A percentile compares a stretch with the other conserved stretches of the same genome.
Evolutionary conservation across 2,888 invertebrate genomes (phyloP).

Genomic region (Gari tellinella): DNA sequence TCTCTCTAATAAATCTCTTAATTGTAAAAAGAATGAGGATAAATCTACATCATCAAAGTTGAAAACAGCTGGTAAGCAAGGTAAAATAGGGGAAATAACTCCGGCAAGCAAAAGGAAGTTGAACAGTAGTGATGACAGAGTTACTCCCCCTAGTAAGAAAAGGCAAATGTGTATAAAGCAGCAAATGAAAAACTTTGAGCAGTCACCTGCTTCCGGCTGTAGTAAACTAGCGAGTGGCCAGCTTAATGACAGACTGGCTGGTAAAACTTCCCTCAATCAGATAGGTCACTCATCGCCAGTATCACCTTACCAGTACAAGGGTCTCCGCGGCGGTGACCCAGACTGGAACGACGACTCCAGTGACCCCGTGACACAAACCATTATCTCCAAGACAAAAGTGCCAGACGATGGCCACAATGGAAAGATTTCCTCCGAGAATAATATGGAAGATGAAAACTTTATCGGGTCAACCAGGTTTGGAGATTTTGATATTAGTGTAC

Average conservation of each 20-base stretch:
- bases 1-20: not conserved
- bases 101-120: conserved; percentile 44
- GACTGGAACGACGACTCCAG: not conserved
- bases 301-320: conserved; percentile 41
- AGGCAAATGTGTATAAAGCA: conserved; percentile 9
- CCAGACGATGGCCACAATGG: too few relatives aligned
- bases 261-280: not conserved
- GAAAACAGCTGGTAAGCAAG: not conserved
- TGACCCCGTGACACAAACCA: too few relatives aligned
- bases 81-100: conserved; percentile 17
- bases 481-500: too few relatives aligned
- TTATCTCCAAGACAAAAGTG: too few relatives aligned
- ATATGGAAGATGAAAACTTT: too few relatives aligned
- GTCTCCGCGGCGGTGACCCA: conserved; percentile 28
- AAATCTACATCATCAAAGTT: not conserved
- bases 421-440: too few relatives aligned
- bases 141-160: conserved; percentile 41
- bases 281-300: not conserved
- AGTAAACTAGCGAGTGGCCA: not conserved
- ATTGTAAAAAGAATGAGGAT: not conserved
- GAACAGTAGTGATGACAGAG: conserved; percentile 19
- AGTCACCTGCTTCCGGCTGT: not conserved
- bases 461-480: too few relatives aligned
- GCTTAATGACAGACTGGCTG: not conserved
- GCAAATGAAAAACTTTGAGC: conserved; percentile 31